phyloP scores from a whole-genome alignment of 2,888 invertebrate genomes.

The Chaitophorus viminalis region DNA sequence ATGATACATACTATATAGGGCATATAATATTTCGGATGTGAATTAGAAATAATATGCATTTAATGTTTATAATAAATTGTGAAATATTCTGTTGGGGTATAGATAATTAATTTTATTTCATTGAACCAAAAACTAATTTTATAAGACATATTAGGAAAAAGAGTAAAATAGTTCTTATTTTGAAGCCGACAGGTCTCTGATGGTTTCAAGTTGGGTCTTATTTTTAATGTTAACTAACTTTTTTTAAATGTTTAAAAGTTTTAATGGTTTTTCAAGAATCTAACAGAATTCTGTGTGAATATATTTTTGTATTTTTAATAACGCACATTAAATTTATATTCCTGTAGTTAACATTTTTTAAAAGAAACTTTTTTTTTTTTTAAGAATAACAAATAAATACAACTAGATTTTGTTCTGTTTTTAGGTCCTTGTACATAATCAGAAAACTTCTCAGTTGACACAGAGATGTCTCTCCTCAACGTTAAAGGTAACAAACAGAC shows the following conservation, averaged over 20 bases:
- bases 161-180: slow-evolving; percentile 26
- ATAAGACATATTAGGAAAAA: not conserved
- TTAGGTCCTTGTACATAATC: slow-evolving; percentile 24
- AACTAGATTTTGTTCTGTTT: slow-evolving; percentile 15
- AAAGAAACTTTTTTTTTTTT: not conserved
- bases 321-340: not conserved
- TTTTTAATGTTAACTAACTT: slow-evolving; percentile 23
- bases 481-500: slow-evolving; percentile 45
- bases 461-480: slow-evolving; percentile 58
- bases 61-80: not conserved
- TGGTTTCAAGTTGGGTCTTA: slow-evolving; percentile 4
- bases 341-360: not conserved
- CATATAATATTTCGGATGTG: not conserved
- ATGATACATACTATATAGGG: too few relatives aligned
- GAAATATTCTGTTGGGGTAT: not conserved
- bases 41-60: slow-evolving; percentile 31
- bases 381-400: not conserved
- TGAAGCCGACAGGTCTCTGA: not conserved
- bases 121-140: slow-evolving; percentile 21
- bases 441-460: slow-evolving; percentile 22
- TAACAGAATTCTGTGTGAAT: not conserved
- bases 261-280: slow-evolving; percentile 27
- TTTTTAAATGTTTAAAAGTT: slow-evolving; percentile 22
- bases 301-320: slow-evolving; percentile 22
- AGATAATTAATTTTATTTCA: slow-evolving; percentile 35